phyloP scores from a whole-genome alignment of 2,113 vertebrate genomes.

The Theristicus caerulescens region DNA sequence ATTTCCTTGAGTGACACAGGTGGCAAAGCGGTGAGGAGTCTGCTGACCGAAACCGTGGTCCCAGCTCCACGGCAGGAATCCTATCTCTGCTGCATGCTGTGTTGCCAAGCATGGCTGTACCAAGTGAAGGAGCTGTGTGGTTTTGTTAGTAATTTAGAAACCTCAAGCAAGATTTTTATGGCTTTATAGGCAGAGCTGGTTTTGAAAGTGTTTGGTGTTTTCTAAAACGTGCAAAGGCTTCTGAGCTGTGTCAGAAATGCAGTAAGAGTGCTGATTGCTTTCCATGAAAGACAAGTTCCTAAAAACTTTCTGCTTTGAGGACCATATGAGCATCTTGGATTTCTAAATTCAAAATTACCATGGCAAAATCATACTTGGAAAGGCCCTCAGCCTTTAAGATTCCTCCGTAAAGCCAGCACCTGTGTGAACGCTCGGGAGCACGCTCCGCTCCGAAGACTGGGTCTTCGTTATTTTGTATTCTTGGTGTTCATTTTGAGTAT shows the following conservation, averaged over 20 bases:
- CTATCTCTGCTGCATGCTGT: neutral
- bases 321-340: neutral
- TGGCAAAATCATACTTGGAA: neutral
- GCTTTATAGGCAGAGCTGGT: slow-evolving; percentile 5
- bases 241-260: neutral
- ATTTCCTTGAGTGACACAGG: neutral
- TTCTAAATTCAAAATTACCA: neutral
- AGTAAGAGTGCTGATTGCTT: neutral
- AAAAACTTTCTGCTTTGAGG: neutral
- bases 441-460: neutral
- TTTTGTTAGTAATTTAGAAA: slow-evolving; percentile 47
- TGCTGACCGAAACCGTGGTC: neutral
- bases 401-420: neutral
- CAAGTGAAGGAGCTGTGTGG: neutral
- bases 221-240: neutral
- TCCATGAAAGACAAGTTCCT: neutral
- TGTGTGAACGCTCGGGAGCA: neutral
- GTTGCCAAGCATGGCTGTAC: neutral
- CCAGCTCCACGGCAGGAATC: neutral
- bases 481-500: neutral
- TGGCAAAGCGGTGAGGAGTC: slow-evolving; percentile 21
- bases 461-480: neutral
- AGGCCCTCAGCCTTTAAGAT: neutral
- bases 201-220: neutral
- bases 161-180: slow-evolving; percentile 39